phyloP scores from a whole-genome alignment of 2,888 invertebrate species.

The Craniophora ligustri region DNA sequence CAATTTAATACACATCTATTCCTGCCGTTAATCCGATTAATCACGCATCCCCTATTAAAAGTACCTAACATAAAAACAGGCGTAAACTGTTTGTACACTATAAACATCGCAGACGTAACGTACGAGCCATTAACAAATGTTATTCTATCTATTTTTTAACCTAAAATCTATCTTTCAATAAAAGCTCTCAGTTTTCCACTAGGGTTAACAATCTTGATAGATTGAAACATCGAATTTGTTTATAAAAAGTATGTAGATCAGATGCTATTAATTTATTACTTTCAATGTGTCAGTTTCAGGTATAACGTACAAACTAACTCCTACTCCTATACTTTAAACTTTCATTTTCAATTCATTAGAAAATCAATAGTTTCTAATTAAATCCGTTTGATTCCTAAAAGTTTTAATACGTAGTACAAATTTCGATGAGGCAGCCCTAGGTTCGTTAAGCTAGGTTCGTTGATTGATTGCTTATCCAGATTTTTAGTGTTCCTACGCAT shows the following conservation, averaged over 20 bases:
- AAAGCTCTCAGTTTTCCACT: slow-evolving; percentile 33
- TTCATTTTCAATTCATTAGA: background rate
- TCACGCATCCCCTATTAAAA: slow-evolving; percentile 39
- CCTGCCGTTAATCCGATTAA: slow-evolving; percentile 36
- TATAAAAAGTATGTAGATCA: background rate
- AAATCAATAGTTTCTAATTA: no score
- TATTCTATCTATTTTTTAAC: slow-evolving; percentile 27
- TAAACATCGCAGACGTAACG: slow-evolving; percentile 32
- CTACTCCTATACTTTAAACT: background rate
- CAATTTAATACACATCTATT: slow-evolving; percentile 23
- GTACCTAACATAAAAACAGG: slow-evolving; percentile 29
- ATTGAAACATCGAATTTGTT: background rate
- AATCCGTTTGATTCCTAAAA: background rate
- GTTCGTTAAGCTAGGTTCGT: slow-evolving; percentile 34
- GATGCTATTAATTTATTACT: background rate
- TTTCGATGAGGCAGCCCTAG: slow-evolving; percentile 38
- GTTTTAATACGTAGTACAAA: background rate
- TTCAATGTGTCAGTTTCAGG: background rate
- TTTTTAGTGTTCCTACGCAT: slow-evolving; percentile 70
- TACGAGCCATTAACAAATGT: slow-evolving; percentile 28
- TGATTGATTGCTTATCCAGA: slow-evolving; percentile 69
- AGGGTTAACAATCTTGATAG: slow-evolving; percentile 26
- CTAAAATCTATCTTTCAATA: slow-evolving; percentile 54
- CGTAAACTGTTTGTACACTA: slow-evolving; percentile 27
- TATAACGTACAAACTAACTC: background rate